Conservation (phyloP, 2,797 vertebrate genomes). For the Parauchenoglanis punctatus region DNA sequence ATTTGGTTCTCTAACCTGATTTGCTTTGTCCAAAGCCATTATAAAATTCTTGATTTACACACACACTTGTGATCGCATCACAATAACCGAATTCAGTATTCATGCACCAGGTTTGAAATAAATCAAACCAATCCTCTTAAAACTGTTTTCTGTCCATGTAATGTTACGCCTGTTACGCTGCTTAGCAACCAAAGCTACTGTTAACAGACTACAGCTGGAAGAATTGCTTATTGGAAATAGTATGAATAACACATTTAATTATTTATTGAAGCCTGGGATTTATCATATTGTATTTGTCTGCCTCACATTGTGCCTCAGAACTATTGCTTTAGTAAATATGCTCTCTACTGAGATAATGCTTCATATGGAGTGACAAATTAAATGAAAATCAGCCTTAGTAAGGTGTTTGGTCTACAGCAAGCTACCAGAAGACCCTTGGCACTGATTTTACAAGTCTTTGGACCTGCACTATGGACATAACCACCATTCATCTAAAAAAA, state of each 20-base stretch:
- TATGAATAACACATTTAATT: not conserved
- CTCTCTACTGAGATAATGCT: not conserved
- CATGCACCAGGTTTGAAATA: not conserved
- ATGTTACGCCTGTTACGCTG: not conserved
- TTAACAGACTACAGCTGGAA: not conserved
- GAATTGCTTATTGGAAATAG: not conserved
- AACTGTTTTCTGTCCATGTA: not conserved
- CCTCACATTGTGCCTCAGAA: not conserved
- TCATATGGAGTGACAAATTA: not conserved
- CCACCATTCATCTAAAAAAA: not conserved
- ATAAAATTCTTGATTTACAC: not conserved
- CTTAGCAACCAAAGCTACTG: constrained; percentile 2
- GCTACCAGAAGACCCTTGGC: not conserved
- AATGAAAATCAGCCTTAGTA: not conserved
- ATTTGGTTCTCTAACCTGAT: not conserved
- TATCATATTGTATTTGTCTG: not conserved
- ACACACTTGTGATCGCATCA: too few species aligned
- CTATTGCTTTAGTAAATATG: not conserved
- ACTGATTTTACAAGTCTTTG: not conserved
- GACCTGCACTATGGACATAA: not conserved
- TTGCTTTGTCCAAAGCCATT: not conserved
- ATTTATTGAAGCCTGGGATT: not conserved
- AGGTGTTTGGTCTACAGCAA: not conserved
- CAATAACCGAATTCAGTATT: not conserved
- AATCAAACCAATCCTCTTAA: too few species aligned